phyloP scores from a whole-genome alignment of 2,797 vertebrate species.

The Liasis olivaceus region DNA sequence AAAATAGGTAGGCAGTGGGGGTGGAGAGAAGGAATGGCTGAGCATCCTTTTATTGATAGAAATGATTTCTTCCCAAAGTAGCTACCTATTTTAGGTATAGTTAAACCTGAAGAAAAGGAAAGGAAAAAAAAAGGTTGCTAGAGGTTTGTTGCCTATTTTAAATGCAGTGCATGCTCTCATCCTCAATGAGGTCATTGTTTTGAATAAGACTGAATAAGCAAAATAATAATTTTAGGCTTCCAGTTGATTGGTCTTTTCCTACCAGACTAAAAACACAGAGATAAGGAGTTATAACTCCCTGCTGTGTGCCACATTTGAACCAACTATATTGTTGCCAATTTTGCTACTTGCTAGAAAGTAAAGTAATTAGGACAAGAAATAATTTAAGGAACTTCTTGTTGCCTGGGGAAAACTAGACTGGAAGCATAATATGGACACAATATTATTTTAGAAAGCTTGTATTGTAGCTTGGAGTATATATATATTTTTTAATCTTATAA shows the following conservation, averaged over 20 bases:
- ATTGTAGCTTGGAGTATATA: too few species aligned
- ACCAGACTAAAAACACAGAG: neutral
- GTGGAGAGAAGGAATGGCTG: neutral
- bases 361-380: neutral
- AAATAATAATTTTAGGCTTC: neutral
- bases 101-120: neutral
- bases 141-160: neutral
- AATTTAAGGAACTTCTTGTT: neutral
- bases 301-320: neutral
- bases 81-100: neutral
- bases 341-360: constrained; percentile 23
- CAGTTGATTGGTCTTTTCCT: neutral
- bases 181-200: neutral
- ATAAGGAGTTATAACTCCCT: neutral
- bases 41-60: neutral
- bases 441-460: neutral
- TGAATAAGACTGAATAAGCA: neutral
- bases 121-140: neutral
- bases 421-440: constrained; percentile 32
- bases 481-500: neutral
- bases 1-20: neutral
- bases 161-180: rapidly evolving
- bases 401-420: constrained; percentile 18
- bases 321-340: constrained; percentile 20
- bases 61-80: neutral